These are phyloP conservation scores for Rhaphigaster nebulosa DNA, from an alignment of 2,888 invertebrate genomes.

Conservation along the genomic window DNA sequence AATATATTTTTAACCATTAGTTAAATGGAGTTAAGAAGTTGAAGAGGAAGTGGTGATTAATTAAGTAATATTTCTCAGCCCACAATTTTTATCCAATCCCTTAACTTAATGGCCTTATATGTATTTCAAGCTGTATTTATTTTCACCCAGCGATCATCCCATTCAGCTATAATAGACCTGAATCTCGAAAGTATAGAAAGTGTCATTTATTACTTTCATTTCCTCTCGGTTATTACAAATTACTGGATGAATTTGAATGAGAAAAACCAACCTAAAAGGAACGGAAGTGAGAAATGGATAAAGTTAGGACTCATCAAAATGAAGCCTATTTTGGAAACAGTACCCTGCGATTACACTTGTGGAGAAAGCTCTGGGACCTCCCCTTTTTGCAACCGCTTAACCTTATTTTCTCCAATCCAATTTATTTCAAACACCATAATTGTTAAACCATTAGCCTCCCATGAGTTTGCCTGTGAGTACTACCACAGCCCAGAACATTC, in stretches of 20 bases:
- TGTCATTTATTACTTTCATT: background rate
- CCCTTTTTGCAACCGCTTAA: constrained; percentile 31
- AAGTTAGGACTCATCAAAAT: background rate
- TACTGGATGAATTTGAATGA: background rate
- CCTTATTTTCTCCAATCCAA: constrained; percentile 43
- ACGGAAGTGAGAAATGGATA: background rate
- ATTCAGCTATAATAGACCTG: background rate
- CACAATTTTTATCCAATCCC: too few species aligned
- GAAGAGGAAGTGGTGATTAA: too few species aligned
- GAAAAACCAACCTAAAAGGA: background rate
- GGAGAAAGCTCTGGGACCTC: constrained; percentile 43
- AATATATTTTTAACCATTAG: too few species aligned
- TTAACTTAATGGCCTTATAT: background rate
- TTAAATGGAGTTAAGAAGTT: too few species aligned
- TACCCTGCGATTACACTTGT: background rate
- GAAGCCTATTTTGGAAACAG: constrained; percentile 25
- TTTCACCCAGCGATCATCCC: background rate
- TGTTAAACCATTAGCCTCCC: constrained; percentile 30
- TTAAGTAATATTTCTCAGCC: too few species aligned
- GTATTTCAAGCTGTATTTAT: background rate
- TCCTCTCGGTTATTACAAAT: background rate
- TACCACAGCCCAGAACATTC: background rate
- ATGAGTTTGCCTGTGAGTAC: background rate
- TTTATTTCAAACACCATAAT: constrained; percentile 49
- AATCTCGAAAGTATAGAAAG: background rate